Evolutionary conservation across 2,888 invertebrate genomes (phyloP).

Genomic region (Andrena minutula): DNA sequence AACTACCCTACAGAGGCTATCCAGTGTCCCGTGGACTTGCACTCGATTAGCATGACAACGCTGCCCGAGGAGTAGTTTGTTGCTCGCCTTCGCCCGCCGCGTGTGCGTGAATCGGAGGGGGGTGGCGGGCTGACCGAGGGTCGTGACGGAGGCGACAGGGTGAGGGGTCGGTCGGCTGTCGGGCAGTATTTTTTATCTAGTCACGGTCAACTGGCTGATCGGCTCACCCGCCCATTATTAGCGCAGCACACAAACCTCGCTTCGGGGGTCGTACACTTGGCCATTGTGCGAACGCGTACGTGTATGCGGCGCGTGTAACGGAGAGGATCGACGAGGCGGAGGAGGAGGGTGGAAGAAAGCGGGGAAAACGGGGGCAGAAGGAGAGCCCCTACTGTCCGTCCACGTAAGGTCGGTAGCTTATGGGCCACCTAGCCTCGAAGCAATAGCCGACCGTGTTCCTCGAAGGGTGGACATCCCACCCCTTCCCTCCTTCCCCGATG

Average conservation of each 20-base stretch:
- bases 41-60: constrained; percentile 84
- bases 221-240: constrained; percentile 84
- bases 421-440: constrained; percentile 75
- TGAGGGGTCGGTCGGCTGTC: constrained; percentile 72
- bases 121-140: constrained; percentile 46
- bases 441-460: constrained; percentile 75
- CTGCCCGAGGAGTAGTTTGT: constrained; percentile 64
- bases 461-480: constrained; percentile 75
- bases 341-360: not conserved
- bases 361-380: constrained; percentile 10
- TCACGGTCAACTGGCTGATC: constrained; percentile 85
- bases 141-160: constrained; percentile 9
- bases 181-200: constrained; percentile 85
- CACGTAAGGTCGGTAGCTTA: constrained; percentile 78
- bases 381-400: constrained; percentile 67
- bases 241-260: constrained; percentile 78
- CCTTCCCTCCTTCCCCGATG: constrained; percentile 62
- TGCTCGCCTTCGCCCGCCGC: constrained; percentile 37
- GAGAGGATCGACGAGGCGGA: constrained; percentile 39
- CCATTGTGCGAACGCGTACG: constrained; percentile 60
- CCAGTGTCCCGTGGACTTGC: constrained; percentile 72
- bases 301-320: constrained; percentile 38
- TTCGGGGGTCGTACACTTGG: constrained; percentile 61
- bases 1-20: constrained; percentile 63
- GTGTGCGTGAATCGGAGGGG: constrained; percentile 36